phyloP scores from a whole-genome alignment of 1,140 invertebrate species.

The Rhopalosiphum padi region DNA sequence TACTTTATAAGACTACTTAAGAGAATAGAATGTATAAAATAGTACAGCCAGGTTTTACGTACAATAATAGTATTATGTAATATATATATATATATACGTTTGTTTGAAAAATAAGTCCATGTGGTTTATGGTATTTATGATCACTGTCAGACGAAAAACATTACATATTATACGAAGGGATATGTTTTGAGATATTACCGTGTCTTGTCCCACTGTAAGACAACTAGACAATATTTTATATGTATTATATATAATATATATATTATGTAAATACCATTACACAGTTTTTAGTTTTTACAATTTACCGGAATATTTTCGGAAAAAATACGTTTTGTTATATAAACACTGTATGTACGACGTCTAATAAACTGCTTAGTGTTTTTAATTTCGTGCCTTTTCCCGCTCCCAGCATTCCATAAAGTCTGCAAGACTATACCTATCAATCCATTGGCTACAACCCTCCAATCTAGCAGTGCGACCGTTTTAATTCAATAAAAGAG shows the following conservation, averaged over 20 bases:
- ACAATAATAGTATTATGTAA: not conserved
- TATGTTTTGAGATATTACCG: constrained; percentile 33
- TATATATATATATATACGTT: not conserved
- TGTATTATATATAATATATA: not conserved
- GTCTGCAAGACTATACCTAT: not conserved
- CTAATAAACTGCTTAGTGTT: not conserved
- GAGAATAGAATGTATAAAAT: not conserved
- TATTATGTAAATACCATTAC: not conserved
- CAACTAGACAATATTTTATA: constrained; percentile 16
- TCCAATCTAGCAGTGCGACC: not conserved
- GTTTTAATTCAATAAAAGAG: constrained; percentile 44
- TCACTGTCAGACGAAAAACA: constrained; percentile 16
- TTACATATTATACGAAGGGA: not conserved
- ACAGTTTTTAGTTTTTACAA: not conserved
- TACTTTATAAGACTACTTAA: not conserved
- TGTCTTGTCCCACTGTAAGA: not conserved
- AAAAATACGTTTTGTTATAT: not conserved
- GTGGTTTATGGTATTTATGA: constrained; percentile 28
- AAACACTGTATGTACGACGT: not conserved
- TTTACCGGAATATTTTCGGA: not conserved
- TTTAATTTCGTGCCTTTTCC: constrained; percentile 17
- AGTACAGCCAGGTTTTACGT: not conserved
- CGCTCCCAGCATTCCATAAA: not conserved
- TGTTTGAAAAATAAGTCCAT: constrained; percentile 7
- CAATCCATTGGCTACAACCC: not conserved